phyloP scores from a whole-genome alignment of 2,797 vertebrate genomes.

The Hydrocynus forskahlii region DNA sequence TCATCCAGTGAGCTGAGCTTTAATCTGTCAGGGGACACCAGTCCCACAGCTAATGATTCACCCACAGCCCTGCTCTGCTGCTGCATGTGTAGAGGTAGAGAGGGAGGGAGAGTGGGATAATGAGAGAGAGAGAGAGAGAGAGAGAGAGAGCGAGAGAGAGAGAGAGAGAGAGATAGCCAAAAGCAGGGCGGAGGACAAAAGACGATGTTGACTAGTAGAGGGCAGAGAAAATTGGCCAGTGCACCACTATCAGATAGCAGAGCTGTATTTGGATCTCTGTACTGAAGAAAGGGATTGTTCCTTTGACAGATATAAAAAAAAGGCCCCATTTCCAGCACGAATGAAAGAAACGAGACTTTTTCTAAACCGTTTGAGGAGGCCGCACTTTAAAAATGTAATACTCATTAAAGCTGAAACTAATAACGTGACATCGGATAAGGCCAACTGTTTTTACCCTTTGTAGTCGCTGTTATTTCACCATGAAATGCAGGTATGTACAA shows the following conservation, averaged over 20 bases:
- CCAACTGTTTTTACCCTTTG: no score
- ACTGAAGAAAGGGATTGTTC: background rate
- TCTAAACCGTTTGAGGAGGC: no score
- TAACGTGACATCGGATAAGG: no score
- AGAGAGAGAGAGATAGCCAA: conserved; percentile 7
- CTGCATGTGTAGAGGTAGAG: conserved; percentile 4
- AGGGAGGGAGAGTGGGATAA: conserved; percentile 30
- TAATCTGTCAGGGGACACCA: conserved; percentile 52
- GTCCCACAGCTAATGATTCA: conserved; percentile 52
- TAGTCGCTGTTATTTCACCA: no score
- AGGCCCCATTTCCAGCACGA: no score
- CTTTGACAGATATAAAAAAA: no score
- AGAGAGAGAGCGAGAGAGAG: conserved; percentile 5
- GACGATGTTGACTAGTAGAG: conserved; percentile 1
- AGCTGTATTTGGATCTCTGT: background rate
- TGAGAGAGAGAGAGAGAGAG: conserved; percentile 2
- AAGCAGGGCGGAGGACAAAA: conserved; percentile 2
- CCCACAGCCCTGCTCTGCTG: conserved; percentile 17
- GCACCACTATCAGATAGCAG: background rate
- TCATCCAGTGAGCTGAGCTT: conserved; percentile 36
- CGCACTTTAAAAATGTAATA: no score
- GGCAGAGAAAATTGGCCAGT: background rate
- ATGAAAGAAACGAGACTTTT: no score
- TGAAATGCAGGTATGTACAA: no score
- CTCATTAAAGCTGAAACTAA: no score